Conservation (phyloP, 2,113 vertebrate genomes). For the Athene noctua region DNA sequence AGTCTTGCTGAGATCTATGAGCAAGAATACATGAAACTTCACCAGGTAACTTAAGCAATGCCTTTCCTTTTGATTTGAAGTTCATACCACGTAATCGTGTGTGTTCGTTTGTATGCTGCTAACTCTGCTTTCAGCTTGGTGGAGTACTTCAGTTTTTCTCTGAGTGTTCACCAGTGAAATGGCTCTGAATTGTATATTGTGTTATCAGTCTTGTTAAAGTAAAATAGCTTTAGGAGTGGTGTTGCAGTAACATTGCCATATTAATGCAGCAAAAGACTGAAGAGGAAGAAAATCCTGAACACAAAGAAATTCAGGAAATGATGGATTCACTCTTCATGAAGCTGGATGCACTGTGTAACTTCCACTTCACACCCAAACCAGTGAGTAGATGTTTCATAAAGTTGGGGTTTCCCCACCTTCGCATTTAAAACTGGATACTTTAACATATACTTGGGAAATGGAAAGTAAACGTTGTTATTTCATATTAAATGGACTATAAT, state of each 20-base stretch:
- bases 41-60: constrained; percentile 75
- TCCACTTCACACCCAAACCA: constrained; percentile 95
- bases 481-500: background rate
- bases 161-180: background rate
- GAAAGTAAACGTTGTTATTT: background rate
- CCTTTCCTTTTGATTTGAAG: background rate
- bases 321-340: constrained; percentile 94
- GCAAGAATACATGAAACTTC: constrained; percentile 91
- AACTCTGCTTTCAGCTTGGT: background rate
- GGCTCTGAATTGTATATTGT: background rate
- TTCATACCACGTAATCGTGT: background rate
- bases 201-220: background rate
- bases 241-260: background rate
- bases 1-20: constrained; percentile 96
- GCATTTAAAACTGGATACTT: background rate
- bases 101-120: background rate
- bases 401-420: rapidly evolving
- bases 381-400: constrained; percentile 71
- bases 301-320: constrained; percentile 91
- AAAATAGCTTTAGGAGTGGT: background rate
- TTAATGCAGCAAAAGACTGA: constrained; percentile 81
- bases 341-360: constrained; percentile 94
- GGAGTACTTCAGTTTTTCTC: background rate
- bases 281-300: constrained; percentile 89
- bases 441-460: background rate